Base-by-base conservation (phyloP, 2,797 vertebrate genomes). In the Melopsittacus undulatus region DNA sequence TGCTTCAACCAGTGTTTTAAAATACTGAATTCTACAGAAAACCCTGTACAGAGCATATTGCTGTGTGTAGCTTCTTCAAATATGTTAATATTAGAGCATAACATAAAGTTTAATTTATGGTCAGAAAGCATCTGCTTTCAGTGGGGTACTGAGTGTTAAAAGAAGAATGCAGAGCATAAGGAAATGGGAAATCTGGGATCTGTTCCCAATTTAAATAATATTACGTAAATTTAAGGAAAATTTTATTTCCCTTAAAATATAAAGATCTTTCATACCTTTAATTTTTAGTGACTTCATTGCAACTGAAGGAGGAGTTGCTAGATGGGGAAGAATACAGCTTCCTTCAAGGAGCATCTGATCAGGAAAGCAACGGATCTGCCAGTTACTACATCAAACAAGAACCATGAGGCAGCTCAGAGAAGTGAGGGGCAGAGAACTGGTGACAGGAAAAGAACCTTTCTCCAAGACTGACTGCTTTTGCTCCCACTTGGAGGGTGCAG, bases 321-420 rank as follows among this genome's bases (percentile, higher is more conserved):
- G 99, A 99, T 92, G 98, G 98, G 83, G 99, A 99, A 30, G 99
- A 99, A 92, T 99, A 99, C 76, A 98, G 97, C 96, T 99, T 99
- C 98, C 98, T 99, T 42, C 99, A 99, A 96, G 99, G 99, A 97
- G 98, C 98, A 10, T 99, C 99, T 1, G 99, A 99, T 97, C 99
- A 99, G 98, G 99, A 99, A 92, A 99, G 99, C 98, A 99, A 99
- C 6, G 99, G 99, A 96, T 99, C 99, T 17, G 99, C 99, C 98
- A 99, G 98, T 98, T 99, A 99, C 98, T 99, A 99, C 98, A 99
- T 99, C 98, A 99, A 99, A 97, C 99, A 99, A 89, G 99, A 99
- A 87, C 99, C 99, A 21, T 99, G 97, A 99, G 93, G 94, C 88
- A 92, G 92, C 95, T 95, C 59, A 22, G 86, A 94, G n/a, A 64